These are phyloP conservation scores for Pediacus dermestoides DNA, from an alignment of 2,888 invertebrate species.

Conservation along the genomic window DNA sequence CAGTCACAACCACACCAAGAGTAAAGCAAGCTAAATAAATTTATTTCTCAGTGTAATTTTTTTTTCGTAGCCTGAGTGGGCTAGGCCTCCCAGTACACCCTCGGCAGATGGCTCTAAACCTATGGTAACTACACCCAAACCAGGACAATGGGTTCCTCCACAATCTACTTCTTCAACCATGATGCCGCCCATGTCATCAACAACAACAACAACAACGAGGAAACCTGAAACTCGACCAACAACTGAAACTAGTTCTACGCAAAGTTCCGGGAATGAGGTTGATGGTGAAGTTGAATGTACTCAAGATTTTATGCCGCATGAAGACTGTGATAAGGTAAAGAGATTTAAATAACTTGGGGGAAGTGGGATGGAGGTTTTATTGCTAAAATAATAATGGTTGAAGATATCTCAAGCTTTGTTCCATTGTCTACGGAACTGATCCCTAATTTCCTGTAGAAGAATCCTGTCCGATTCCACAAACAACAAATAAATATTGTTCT, in stretches of 20 bases:
- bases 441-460: too few species aligned
- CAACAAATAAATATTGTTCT: too few species aligned
- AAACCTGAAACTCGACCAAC: conserved; percentile 16
- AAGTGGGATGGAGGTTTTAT: too few species aligned
- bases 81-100: conserved; percentile 70
- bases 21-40: conserved; percentile 51
- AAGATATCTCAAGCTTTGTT: too few species aligned
- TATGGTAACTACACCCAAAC: conserved; percentile 34
- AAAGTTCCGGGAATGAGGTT: conserved; percentile 7
- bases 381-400: too few species aligned
- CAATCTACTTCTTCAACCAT: conserved; percentile 20
- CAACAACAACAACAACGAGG: conserved; percentile 18
- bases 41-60: conserved; percentile 4
- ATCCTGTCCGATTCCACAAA: too few species aligned
- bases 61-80: conserved; percentile 70
- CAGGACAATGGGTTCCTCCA: conserved; percentile 37
- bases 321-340: conserved; percentile 59
- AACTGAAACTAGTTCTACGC: conserved; percentile 15
- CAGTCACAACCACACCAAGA: conserved; percentile 62
- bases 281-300: conserved; percentile 51
- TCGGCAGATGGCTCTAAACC: conserved; percentile 39
- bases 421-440: too few species aligned
- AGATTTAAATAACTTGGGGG: too few species aligned
- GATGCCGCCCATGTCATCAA: conserved; percentile 22
- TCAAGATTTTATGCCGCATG: conserved; percentile 57